Percentiles rank a stretch among this genome's conserved stretches.
phyloP scores from a whole-genome alignment of 2,797 vertebrate genomes.

The Lepus townsendii region DNA sequence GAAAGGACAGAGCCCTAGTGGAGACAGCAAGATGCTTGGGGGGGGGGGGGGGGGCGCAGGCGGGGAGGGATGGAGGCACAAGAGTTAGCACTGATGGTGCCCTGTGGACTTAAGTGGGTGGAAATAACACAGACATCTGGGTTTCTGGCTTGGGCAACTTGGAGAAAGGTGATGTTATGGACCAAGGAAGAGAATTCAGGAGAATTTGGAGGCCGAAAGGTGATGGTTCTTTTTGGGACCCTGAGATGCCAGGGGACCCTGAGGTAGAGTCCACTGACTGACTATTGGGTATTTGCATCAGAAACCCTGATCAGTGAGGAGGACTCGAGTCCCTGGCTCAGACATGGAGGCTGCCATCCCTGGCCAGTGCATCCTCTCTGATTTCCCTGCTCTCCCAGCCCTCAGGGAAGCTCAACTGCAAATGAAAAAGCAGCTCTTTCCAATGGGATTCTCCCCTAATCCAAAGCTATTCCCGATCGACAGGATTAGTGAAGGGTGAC shows the following conservation, averaged over 20 bases:
- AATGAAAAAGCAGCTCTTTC: not conserved
- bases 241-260: not conserved
- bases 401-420: not conserved
- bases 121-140: not conserved
- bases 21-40: not conserved
- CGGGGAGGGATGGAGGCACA: not conserved
- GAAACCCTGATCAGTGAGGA: not conserved
- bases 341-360: accelerated
- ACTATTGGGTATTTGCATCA: not conserved
- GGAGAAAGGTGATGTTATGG: not conserved
- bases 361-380: not conserved
- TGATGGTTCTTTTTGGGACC: not conserved
- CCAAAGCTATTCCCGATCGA: conserved; percentile 79
- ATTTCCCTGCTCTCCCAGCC: accelerated
- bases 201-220: not conserved
- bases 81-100: not conserved
- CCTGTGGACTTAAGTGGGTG: not conserved
- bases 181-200: not conserved
- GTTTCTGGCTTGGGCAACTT: not conserved
- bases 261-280: not conserved
- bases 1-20: not conserved
- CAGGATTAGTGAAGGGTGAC: conserved; percentile 80
- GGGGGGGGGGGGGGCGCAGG: not conserved
- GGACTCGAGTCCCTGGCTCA: not conserved
- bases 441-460: conserved; percentile 48